These are phyloP conservation scores for Tragelaphus scriptus DNA, from an alignment of 2,113 vertebrate genomes.

Conservation along the genomic window DNA sequence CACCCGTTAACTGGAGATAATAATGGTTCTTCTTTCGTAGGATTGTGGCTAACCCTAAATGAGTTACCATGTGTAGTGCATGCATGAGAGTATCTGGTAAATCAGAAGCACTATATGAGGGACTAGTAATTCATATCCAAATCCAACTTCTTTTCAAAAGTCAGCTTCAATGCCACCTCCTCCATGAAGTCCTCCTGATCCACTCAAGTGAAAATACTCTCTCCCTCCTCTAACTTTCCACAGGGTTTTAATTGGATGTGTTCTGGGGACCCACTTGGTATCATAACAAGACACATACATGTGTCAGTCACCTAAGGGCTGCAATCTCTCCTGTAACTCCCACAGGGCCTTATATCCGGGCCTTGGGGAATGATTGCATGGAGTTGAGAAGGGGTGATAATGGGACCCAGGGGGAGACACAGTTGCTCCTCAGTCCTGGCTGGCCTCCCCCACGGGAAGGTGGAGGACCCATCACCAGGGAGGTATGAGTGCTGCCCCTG, in stretches of 20 bases:
- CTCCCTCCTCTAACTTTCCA: background rate
- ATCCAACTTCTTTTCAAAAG: background rate
- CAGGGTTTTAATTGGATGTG: background rate
- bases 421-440: background rate
- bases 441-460: background rate
- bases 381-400: background rate
- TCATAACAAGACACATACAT: background rate
- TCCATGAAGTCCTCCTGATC: background rate
- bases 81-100: background rate
- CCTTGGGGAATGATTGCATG: background rate
- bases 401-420: background rate
- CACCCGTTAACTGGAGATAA: background rate
- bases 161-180: background rate
- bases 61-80: background rate
- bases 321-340: background rate
- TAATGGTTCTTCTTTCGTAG: background rate
- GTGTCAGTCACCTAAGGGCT: background rate
- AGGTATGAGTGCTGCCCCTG: background rate
- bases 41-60: background rate
- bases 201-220: background rate
- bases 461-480: background rate
- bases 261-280: background rate
- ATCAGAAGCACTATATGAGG: background rate
- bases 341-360: background rate
- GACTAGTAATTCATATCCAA: constrained; percentile 15